A percentile compares a stretch with the other conserved stretches of the same genome.
Conservation (phyloP, 2,888 invertebrate species). For the Eurytoma adleriae region DNA sequence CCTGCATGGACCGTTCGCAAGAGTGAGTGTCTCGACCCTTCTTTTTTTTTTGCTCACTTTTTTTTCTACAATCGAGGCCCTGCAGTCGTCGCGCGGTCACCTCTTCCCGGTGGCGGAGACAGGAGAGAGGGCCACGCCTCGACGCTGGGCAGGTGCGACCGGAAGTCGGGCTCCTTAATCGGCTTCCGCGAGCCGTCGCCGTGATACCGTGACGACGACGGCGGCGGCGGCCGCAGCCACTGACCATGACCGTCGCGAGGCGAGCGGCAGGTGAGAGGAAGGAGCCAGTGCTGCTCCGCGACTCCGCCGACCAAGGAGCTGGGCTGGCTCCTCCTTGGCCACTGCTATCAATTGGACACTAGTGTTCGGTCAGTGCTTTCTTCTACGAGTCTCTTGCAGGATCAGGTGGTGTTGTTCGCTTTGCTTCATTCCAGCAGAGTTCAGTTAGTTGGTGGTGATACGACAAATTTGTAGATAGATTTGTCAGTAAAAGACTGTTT, state of each 20-base stretch:
- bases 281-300: not conserved
- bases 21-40: slow-evolving; percentile 64
- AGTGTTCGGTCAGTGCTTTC: no score
- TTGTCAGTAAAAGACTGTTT: no score
- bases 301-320: no score
- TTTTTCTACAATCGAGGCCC: not conserved
- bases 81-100: slow-evolving; percentile 3
- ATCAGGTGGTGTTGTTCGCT: no score
- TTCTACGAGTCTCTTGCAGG: not conserved
- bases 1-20: slow-evolving; percentile 70
- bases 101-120: not conserved
- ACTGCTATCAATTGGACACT: no score
- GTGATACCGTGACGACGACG: slow-evolving; percentile 66
- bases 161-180: slow-evolving; percentile 67
- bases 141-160: slow-evolving; percentile 62
- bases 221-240: slow-evolving; percentile 58
- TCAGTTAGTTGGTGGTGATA: no score
- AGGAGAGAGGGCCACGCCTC: slow-evolving; percentile 57
- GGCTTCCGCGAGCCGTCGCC: slow-evolving; percentile 62
- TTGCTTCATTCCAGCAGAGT: no score
- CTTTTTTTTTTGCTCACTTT: slow-evolving; percentile 11
- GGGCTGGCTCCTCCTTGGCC: no score
- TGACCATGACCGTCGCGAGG: slow-evolving; percentile 66
- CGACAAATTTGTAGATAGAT: no score
- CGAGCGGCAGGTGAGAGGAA: slow-evolving; percentile 10